phyloP scores from a whole-genome alignment of 2,888 invertebrate genomes.

The Latheticus oryzae region DNA sequence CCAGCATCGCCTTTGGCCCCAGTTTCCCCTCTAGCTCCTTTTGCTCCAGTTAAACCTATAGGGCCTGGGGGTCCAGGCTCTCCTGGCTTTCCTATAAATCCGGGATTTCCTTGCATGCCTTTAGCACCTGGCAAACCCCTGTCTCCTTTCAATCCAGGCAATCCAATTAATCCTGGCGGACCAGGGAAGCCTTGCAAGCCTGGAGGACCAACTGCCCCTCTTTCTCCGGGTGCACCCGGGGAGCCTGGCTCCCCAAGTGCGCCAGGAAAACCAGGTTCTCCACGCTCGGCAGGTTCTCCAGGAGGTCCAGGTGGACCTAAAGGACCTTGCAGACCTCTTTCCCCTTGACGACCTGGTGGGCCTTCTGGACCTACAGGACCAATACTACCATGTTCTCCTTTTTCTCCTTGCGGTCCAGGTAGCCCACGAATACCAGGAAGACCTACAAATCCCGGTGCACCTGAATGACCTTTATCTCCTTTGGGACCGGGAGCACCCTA shows the following conservation, averaged over 20 bases:
- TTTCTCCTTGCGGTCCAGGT: conserved; percentile 76
- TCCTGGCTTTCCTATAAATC: conserved; percentile 72
- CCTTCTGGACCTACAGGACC: conserved; percentile 83
- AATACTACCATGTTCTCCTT: conserved; percentile 78
- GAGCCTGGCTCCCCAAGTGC: conserved; percentile 79
- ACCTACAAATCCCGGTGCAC: conserved; percentile 77
- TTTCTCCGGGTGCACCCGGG: conserved; percentile 78
- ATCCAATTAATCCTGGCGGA: conserved; percentile 75
- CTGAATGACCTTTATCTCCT: conserved; percentile 79
- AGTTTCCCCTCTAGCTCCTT: conserved; percentile 80
- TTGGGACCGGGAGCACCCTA: conserved; percentile 75
- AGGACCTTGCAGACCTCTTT: conserved; percentile 82
- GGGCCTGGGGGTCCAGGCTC: conserved; percentile 73
- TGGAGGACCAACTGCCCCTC: conserved; percentile 78
- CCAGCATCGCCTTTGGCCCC: conserved; percentile 83
- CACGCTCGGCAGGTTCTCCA: conserved; percentile 84
- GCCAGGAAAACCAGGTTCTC: conserved; percentile 81
- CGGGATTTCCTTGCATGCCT: conserved; percentile 79
- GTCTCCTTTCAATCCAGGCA: conserved; percentile 80
- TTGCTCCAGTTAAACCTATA: conserved; percentile 74
- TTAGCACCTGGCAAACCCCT: conserved; percentile 78
- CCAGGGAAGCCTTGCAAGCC: conserved; percentile 79
- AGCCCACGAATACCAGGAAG: conserved; percentile 77
- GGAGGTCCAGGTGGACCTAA: conserved; percentile 81
- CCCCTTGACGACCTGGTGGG: conserved; percentile 74